Base-by-base conservation (phyloP, 2,113 vertebrate species). In the Hippocampus mohnikei region DNA sequence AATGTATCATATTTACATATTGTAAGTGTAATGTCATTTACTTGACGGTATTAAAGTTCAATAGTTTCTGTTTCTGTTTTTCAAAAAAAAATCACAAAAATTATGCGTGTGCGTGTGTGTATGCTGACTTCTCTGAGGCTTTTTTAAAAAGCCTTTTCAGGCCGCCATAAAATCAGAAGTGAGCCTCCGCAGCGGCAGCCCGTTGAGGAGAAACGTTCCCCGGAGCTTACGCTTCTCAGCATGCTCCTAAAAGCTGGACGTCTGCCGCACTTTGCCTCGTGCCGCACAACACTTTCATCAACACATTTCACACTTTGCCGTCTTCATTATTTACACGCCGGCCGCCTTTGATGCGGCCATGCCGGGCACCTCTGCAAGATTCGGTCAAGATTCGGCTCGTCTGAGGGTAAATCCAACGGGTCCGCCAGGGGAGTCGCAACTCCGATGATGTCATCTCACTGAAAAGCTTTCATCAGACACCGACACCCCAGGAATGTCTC, bases 401-500 rank as follows among this genome's bases (percentile, higher is more conserved):
- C 74, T 84, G 86, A 83, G 85, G 81, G 86, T 82, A 80, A 88
- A 88, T 46, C 74, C 66, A 2, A 2, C 13, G 29, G 72, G 66
- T 81, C 33, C 74, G 29, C 71, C 10, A 41, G 84, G 84, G 85
- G 81, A 27, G 18, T 72, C 79, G 84, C 82, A 87, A 77, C 37
- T 20, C 33, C 53, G 50, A 65, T 89, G 83, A 89, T 87, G 88
- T 89, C 85, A 89, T 63, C 61, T 50, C 72, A 3, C 70, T 87
- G 86, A 87, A 89, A 87, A 72, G 73, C 82, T 87, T 90, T 87
- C 87, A 85, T 90, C 85, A 90, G 76, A 77, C 67, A 10, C 71
- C 61, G 80, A 78, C 76, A 74, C 81, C 20, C 37, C 53, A 69
- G 73, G 67, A 77, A 84, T 69, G 77, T 81, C 83, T 81, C 68